Conservation (phyloP, 2,797 vertebrate genomes). For the Sebastes umbrosus region DNA sequence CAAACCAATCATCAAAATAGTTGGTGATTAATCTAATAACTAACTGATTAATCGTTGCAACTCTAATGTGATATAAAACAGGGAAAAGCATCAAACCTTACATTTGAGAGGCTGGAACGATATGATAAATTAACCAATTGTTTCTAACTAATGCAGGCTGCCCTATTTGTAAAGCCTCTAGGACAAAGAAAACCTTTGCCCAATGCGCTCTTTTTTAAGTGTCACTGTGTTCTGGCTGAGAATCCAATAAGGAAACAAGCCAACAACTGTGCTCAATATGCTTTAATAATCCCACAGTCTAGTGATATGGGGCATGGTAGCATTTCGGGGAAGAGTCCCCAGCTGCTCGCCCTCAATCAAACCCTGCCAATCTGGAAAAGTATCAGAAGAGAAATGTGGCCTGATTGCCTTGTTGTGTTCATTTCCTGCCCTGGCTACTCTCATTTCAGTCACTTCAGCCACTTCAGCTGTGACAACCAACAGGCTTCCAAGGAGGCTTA, state of each 20-base stretch:
- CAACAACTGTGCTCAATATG: conserved; percentile 9
- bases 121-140: not conserved
- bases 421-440: conserved; percentile 6
- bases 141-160: not conserved
- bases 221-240: not conserved
- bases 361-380: conserved; percentile 45
- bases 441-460: not conserved
- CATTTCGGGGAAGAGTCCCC: conserved; percentile 25
- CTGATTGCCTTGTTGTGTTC: conserved; percentile 41
- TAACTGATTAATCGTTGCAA: too few species aligned
- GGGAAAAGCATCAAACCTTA: not conserved
- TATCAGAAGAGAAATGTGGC: conserved; percentile 58
- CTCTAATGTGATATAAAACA: not conserved
- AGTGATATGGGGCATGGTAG: conserved; percentile 21
- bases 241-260: not conserved
- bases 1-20: too few species aligned
- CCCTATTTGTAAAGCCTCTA: not conserved
- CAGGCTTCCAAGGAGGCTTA: conserved; percentile 4
- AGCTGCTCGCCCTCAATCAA: conserved; percentile 56
- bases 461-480: not conserved
- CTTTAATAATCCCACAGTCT: conserved; percentile 26
- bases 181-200: not conserved
- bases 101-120: not conserved
- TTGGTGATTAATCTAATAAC: too few species aligned
- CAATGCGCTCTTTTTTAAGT: not conserved